These are phyloP conservation scores for Xyrichtys novacula DNA, from an alignment of 2,797 vertebrate species.

Conservation along the genomic window DNA sequence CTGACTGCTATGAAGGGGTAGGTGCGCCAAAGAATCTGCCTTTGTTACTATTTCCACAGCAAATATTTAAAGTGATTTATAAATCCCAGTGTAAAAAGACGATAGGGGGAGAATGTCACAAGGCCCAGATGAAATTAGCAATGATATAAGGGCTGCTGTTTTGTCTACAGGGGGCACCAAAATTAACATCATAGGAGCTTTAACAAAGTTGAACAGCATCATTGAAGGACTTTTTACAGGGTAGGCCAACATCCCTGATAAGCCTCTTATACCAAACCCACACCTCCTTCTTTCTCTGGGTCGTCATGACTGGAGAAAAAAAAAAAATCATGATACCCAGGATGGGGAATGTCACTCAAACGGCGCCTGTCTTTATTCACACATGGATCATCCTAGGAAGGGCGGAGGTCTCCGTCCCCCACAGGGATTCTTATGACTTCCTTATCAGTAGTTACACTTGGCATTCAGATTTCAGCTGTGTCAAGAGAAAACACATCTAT, in stretches of 20 bases:
- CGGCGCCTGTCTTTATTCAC: slow-evolving; percentile 9
- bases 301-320: slow-evolving; percentile 39
- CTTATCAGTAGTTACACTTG: slow-evolving; percentile 43
- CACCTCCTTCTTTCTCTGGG: slow-evolving; percentile 57
- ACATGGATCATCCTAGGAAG: slow-evolving; percentile 7
- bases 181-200: too few relatives aligned
- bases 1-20: too few relatives aligned
- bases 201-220: too few relatives aligned
- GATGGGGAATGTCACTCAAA: slow-evolving; percentile 25
- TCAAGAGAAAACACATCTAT: slow-evolving; percentile 62
- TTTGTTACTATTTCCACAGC: too few relatives aligned
- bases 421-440: slow-evolving; percentile 24
- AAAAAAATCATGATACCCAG: slow-evolving; percentile 1
- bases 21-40: too few relatives aligned
- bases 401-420: slow-evolving; percentile 10
- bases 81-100: too few relatives aligned
- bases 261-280: slow-evolving; percentile 75
- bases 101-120: too few relatives aligned
- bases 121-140: too few relatives aligned
- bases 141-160: too few relatives aligned
- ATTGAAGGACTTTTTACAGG: too few relatives aligned
- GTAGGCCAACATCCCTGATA: slow-evolving; percentile 61
- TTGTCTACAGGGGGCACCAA: too few relatives aligned
- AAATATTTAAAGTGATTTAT: too few relatives aligned
- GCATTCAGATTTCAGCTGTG: slow-evolving; percentile 43